Percentiles rank a stretch among this genome's conserved stretches.
phyloP scores from a whole-genome alignment of 1,140 invertebrate genomes.

The Drosophila murphyi region DNA sequence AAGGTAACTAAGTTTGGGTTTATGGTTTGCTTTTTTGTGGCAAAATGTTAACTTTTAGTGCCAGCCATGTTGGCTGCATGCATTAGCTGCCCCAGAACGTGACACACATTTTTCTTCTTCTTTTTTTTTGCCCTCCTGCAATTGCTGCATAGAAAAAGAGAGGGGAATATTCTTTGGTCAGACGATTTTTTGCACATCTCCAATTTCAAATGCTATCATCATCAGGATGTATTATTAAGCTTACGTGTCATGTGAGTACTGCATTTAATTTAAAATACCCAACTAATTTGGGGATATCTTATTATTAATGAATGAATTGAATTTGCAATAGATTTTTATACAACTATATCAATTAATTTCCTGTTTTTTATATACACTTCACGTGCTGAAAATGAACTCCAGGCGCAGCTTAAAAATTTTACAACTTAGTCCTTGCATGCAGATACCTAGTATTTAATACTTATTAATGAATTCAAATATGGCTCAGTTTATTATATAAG shows the following conservation, averaged over 20 bases:
- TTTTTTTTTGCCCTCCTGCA: background rate
- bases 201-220: constrained; percentile 22
- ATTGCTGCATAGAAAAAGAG: background rate
- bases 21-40: constrained; percentile 22
- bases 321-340: too few relatives aligned
- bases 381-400: too few relatives aligned
- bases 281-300: background rate
- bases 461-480: too few relatives aligned
- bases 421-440: too few relatives aligned
- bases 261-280: background rate
- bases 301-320: background rate
- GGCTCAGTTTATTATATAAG: too few relatives aligned
- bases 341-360: too few relatives aligned
- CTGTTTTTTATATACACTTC: too few relatives aligned
- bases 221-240: constrained; percentile 21
- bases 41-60: constrained; percentile 33
- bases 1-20: constrained; percentile 19
- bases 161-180: background rate
- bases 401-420: too few relatives aligned
- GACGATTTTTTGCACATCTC: constrained; percentile 7
- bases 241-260: background rate
- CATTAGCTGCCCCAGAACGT: constrained; percentile 17
- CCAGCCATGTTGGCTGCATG: constrained; percentile 23
- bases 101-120: constrained; percentile 5
- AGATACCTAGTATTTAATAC: too few relatives aligned